Evolutionary conservation across 2,797 vertebrate genomes (phyloP).

Genomic region (Tolypeutes matacus): DNA sequence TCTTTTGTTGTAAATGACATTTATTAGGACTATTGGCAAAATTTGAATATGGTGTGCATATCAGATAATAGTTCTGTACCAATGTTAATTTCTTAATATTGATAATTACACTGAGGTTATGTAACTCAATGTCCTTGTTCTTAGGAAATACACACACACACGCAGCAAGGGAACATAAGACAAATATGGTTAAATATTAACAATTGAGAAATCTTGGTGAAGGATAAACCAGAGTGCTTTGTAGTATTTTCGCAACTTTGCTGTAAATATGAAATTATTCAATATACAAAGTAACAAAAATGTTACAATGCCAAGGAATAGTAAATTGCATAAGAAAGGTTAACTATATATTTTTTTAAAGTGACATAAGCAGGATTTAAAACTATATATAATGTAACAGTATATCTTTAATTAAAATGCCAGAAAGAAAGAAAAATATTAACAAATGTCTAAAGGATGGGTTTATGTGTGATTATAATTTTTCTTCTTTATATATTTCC

Average conservation of each 20-base stretch:
- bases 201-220: background rate
- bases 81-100: conserved; percentile 3
- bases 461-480: conserved; percentile 1
- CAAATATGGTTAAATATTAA: background rate
- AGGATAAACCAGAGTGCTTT: background rate
- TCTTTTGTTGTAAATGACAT: background rate
- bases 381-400: background rate
- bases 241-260: background rate
- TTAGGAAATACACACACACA: background rate
- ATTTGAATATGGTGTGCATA: background rate
- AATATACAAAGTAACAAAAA: conserved; percentile 5
- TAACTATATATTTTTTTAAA: conserved; percentile 40
- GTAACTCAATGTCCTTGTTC: background rate
- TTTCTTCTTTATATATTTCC: conserved; percentile 47
- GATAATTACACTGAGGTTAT: background rate
- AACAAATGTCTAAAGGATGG: background rate
- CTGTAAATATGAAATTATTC: conserved; percentile 32
- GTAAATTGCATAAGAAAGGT: background rate
- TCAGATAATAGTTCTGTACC: background rate
- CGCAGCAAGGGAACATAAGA: background rate
- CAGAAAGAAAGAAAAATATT: conserved; percentile 16
- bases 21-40: background rate
- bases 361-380: background rate
- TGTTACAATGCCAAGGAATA: background rate
- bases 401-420: background rate